Base-by-base conservation (phyloP, 2,113 vertebrate species). In the Mixornis gularis region DNA sequence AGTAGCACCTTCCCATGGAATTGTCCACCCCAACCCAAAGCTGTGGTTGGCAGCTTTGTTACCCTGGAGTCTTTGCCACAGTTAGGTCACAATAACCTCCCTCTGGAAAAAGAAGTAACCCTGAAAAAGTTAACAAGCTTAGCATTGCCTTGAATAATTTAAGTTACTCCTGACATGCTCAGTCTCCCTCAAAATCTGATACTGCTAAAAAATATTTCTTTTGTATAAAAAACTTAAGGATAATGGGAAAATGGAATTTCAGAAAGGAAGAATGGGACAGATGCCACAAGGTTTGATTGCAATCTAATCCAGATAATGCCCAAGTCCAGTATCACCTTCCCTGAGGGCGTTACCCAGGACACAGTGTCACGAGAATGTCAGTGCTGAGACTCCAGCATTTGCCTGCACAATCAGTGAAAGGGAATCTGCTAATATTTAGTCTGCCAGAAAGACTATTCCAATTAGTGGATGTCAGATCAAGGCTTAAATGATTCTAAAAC, bases 341-440 rank as follows among this genome's bases (percentile, higher is more conserved):
- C 73, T 70, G 59, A 93, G 74, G 91, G 62, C 0, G 0, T 66
- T 70, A 69, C 73, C 90, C 53, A 74, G 79, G 73, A 90, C 59
- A 69, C 38, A 13, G 64, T 3, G 89, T 92, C 94, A 96, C 86
- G 58, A 94, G 86, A 90, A 94, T 79, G 80, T 94, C 88, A 89
- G 64, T 78, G 76, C 85, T 58, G 55, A 79, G 89, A 73, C 48
- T 88, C 90, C 66, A 79, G 58, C 1, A 0, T 32, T 88, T n/a
- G 79, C 63, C 83, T 91, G 38, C 56, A 34, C 84, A 60, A 59
- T 60, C 4, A 10, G 65, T 36, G 53, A 85, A 90, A 92, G 94
- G 49, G 83, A 91, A 95, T 96, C 95, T 96, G 92, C 85, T 93
- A 95, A 96, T 95, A 96, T 96, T 96, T 97, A 95, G 87, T 94